phyloP scores from a whole-genome alignment of 1,140 invertebrate species.

The Belonocnema kinseyi region DNA sequence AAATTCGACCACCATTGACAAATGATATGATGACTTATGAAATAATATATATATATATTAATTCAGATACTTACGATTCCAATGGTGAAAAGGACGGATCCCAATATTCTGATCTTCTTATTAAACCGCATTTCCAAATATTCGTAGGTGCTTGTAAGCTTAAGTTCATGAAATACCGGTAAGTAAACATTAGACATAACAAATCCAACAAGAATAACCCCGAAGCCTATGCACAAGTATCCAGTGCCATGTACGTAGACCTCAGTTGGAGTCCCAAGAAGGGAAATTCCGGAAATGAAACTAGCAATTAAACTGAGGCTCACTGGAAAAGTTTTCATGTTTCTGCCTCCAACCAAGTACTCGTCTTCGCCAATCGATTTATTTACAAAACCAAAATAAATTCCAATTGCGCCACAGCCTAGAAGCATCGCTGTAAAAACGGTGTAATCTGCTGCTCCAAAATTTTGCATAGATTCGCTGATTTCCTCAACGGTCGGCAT shows the following conservation, averaged over 20 bases:
- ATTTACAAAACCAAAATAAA: slow-evolving; percentile 86
- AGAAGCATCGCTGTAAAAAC: slow-evolving; percentile 84
- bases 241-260: slow-evolving; percentile 88
- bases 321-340: slow-evolving; percentile 88
- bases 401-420: slow-evolving; percentile 83
- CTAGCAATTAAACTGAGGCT: slow-evolving; percentile 88
- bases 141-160: slow-evolving; percentile 90
- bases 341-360: slow-evolving; percentile 89
- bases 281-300: slow-evolving; percentile 79
- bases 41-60: too few relatives aligned
- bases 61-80: slow-evolving; percentile 78
- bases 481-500: slow-evolving; percentile 77
- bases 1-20: too few relatives aligned
- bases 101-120: slow-evolving; percentile 82
- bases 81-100: slow-evolving; percentile 84
- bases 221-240: slow-evolving; percentile 80
- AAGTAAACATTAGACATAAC: slow-evolving; percentile 83
- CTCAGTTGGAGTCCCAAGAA: slow-evolving; percentile 88
- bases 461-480: slow-evolving; percentile 79
- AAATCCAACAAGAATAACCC: slow-evolving; percentile 80
- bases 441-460: slow-evolving; percentile 82
- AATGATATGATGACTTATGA: too few relatives aligned
- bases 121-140: slow-evolving; percentile 88
- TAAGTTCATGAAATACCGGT: slow-evolving; percentile 88
- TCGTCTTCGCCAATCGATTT: slow-evolving; percentile 82